phyloP scores from a whole-genome alignment of 1,140 invertebrate species.

The Trichoplusia ni region DNA sequence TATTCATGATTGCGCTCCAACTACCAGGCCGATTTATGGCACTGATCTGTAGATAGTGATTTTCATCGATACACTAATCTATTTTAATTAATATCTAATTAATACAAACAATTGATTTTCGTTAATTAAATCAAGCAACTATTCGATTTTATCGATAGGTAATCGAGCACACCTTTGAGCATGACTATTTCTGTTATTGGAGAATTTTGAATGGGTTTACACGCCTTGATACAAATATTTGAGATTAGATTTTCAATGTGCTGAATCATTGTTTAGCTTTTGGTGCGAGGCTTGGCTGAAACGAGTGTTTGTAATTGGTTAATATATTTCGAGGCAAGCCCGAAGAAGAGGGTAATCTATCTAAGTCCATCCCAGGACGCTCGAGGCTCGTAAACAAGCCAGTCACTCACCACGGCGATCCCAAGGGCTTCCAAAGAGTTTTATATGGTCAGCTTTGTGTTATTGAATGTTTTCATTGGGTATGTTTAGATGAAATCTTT shows the following conservation, averaged over 20 bases:
- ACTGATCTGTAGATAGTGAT: constrained; percentile 26
- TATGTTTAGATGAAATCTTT: constrained; percentile 22
- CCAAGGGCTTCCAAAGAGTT: constrained; percentile 26
- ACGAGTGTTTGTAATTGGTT: constrained; percentile 34
- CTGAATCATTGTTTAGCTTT: not conserved
- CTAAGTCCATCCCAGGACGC: constrained; percentile 38
- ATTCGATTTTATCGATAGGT: constrained; percentile 14
- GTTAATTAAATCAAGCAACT: constrained; percentile 17
- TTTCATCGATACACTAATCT: constrained; percentile 26
- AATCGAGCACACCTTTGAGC: constrained; percentile 6
- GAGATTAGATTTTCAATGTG: not conserved
- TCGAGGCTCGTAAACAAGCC: constrained; percentile 40
- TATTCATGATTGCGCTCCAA: constrained; percentile 53
- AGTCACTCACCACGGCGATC: constrained; percentile 36
- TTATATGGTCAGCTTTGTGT: constrained; percentile 14
- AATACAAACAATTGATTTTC: constrained; percentile 19
- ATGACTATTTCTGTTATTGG: not conserved
- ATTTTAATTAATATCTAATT: constrained; percentile 50
- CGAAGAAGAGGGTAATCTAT: constrained; percentile 45
- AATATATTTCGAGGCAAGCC: constrained; percentile 40
- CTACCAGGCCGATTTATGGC: constrained; percentile 44
- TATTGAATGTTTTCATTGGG: constrained; percentile 22
- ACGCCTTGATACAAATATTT: not conserved
- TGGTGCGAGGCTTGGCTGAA: not conserved
- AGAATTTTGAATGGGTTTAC: constrained; percentile 1